These are phyloP conservation scores for Aythya fuligula DNA, from an alignment of 2,797 vertebrate genomes.

Conservation along the genomic window DNA sequence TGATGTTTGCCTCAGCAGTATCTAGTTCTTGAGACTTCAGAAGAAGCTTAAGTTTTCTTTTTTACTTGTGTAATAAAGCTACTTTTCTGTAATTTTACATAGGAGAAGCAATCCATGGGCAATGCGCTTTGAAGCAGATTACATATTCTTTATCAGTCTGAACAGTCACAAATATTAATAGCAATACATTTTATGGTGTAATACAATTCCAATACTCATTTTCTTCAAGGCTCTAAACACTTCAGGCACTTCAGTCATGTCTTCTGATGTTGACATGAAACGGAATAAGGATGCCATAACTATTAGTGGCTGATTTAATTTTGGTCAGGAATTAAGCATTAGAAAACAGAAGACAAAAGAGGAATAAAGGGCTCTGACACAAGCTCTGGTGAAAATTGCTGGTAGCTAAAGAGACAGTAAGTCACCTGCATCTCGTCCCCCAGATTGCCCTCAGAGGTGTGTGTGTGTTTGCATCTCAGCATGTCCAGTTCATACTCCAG, in stretches of 20 bases:
- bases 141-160: background rate
- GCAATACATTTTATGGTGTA: background rate
- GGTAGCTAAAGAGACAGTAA: background rate
- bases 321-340: background rate
- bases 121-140: background rate
- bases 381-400: background rate
- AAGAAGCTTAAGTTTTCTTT: background rate
- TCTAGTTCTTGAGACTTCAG: background rate
- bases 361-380: background rate
- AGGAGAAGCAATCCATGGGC: background rate
- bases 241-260: background rate
- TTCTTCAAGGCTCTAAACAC: conserved; percentile 12
- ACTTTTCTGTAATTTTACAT: background rate
- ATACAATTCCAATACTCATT: background rate
- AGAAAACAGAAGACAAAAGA: background rate
- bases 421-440: background rate
- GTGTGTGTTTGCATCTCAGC: background rate
- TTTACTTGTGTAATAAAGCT: background rate
- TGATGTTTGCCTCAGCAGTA: background rate
- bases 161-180: conserved; percentile 8
- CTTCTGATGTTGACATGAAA: background rate
- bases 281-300: background rate
- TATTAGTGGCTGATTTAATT: background rate
- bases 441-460: background rate
- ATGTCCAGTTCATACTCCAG: background rate